Conservation (phyloP, 2,888 invertebrate genomes). For the Leucophora obtusa region DNA sequence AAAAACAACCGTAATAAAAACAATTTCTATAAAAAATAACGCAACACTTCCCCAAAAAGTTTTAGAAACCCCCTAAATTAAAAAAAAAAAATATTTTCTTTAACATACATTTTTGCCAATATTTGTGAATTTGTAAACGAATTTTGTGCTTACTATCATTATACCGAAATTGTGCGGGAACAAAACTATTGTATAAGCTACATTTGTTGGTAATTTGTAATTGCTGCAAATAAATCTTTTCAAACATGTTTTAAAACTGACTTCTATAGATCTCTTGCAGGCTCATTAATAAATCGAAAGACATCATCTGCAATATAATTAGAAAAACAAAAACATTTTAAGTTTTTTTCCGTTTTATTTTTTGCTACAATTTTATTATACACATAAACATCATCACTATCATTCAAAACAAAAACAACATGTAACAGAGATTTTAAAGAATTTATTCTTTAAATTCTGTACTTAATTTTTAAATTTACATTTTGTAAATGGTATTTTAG, state of each 20-base stretch:
- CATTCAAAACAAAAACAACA: background rate
- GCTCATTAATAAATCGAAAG: slow-evolving; percentile 29
- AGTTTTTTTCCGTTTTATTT: background rate
- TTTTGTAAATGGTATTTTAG: background rate
- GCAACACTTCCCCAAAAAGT: too few relatives aligned
- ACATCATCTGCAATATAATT: slow-evolving; percentile 20
- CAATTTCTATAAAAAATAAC: too few relatives aligned
- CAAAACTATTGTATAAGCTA: background rate
- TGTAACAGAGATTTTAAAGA: background rate
- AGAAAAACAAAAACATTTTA: background rate
- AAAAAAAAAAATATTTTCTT: too few relatives aligned
- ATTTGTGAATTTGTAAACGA: too few relatives aligned
- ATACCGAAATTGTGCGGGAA: too few relatives aligned
- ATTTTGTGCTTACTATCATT: too few relatives aligned
- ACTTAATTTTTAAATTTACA: background rate
- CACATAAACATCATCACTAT: background rate
- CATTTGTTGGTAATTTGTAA: background rate
- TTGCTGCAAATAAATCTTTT: background rate
- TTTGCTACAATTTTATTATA: background rate
- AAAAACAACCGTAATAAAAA: too few relatives aligned
- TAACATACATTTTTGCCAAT: too few relatives aligned
- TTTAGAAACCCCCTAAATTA: too few relatives aligned
- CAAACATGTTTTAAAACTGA: background rate
- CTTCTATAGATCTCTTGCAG: background rate
- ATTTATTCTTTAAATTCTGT: background rate